phyloP scores from a whole-genome alignment of 2,888 invertebrate species.

The Mactromeris polynyma region DNA sequence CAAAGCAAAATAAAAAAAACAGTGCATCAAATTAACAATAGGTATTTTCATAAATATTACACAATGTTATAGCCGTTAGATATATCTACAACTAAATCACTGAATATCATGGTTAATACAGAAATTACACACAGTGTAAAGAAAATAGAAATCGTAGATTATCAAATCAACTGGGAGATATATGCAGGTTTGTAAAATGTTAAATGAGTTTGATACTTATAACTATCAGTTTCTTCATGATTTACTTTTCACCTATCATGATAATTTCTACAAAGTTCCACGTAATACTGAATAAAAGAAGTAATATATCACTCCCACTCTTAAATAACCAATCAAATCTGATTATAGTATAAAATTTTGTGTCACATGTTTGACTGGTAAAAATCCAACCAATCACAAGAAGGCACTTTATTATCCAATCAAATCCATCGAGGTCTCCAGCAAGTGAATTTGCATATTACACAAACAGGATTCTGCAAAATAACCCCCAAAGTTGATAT shows the following conservation, averaged over 20 bases:
- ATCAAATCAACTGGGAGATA: not conserved
- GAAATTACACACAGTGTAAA: not conserved
- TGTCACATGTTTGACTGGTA: conserved; percentile 31
- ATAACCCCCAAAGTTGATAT: conserved; percentile 63
- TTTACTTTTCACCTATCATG: not conserved
- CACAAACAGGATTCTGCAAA: conserved; percentile 70
- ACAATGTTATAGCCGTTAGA: not conserved
- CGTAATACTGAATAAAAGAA: not conserved
- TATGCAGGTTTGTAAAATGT: not conserved
- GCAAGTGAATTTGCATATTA: conserved; percentile 70
- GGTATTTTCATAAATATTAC: not conserved
- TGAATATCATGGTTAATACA: not conserved
- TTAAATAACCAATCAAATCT: conserved; percentile 36
- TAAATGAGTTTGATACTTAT: too few species aligned
- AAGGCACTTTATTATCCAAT: conserved; percentile 42
- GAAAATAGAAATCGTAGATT: not conserved
- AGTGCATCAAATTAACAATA: not conserved
- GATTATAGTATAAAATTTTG: conserved; percentile 19
- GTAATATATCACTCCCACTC: not conserved
- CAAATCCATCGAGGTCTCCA: conserved; percentile 71
- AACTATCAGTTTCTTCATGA: not conserved
- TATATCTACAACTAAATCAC: not conserved
- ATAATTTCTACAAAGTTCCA: not conserved
- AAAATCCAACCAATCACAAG: conserved; percentile 19
- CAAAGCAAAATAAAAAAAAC: not conserved